A percentile compares a stretch with the other conserved stretches of the same genome.
Evolutionary conservation across 2,113 vertebrate species (phyloP).

Genomic region (Eira barbara): DNA sequence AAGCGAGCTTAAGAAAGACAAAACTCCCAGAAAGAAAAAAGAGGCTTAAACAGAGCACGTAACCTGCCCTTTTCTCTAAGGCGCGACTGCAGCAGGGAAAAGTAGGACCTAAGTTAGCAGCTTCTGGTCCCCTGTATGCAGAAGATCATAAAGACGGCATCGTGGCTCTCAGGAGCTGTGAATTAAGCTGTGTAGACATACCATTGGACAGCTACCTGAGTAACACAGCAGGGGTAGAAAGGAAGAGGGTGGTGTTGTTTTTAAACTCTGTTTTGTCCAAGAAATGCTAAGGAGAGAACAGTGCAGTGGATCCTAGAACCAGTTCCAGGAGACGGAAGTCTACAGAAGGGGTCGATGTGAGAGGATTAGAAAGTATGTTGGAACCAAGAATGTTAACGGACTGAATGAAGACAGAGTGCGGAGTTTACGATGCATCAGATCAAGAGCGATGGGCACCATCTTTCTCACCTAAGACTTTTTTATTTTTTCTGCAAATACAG

Average conservation of each 20-base stretch:
- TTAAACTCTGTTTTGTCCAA: background rate
- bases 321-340: background rate
- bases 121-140: background rate
- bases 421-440: background rate
- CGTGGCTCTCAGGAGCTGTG: accelerated
- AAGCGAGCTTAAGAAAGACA: background rate
- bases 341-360: accelerated
- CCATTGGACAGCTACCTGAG: accelerated
- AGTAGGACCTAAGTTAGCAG: background rate
- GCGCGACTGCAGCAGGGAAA: background rate
- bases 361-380: background rate
- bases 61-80: background rate
- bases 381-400: background rate
- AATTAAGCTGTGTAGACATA: accelerated
- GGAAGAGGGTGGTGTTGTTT: background rate
- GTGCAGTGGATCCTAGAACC: background rate
- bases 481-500: background rate
- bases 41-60: accelerated
- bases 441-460: background rate
- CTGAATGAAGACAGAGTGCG: background rate
- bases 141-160: accelerated
- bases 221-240: accelerated
- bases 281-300: background rate
- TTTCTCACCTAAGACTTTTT: background rate
- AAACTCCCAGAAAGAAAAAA: background rate